These are phyloP conservation scores for Gorsachius goisagi DNA, from an alignment of 2,113 vertebrate genomes.

Conservation along the genomic window DNA sequence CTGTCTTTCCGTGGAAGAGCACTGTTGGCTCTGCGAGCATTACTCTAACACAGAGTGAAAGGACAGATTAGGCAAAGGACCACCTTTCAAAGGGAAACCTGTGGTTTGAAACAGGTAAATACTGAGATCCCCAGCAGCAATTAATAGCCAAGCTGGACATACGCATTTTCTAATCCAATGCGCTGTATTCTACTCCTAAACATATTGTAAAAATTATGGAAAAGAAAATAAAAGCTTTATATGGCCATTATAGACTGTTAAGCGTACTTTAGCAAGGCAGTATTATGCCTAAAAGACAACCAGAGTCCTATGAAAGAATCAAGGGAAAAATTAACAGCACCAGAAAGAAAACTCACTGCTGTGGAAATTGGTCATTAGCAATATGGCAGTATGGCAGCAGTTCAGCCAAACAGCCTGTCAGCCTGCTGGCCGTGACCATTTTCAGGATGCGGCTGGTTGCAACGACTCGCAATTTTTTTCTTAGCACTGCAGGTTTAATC, in stretches of 20 bases:
- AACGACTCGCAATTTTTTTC: not conserved
- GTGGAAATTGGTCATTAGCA: slow-evolving; percentile 32
- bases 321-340: slow-evolving; percentile 4
- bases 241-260: not conserved
- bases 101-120: not conserved
- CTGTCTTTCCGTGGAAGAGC: not conserved
- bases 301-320: slow-evolving; percentile 1
- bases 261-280: not conserved
- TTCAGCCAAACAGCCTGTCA: not conserved
- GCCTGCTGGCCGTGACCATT: not conserved
- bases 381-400: not conserved
- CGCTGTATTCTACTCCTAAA: not conserved
- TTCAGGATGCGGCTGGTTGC: not conserved
- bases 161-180: not conserved
- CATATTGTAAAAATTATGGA: not conserved
- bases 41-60: not conserved
- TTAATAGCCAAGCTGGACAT: not conserved
- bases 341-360: slow-evolving; percentile 19
- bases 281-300: slow-evolving; percentile 1
- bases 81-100: not conserved
- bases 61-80: not conserved
- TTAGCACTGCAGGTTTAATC: not conserved
- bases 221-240: not conserved
- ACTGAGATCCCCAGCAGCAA: not conserved
- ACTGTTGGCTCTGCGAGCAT: not conserved